Evolutionary conservation across 2,888 invertebrate species (phyloP).

Genomic region (Hirtodrosophila confusa): DNA sequence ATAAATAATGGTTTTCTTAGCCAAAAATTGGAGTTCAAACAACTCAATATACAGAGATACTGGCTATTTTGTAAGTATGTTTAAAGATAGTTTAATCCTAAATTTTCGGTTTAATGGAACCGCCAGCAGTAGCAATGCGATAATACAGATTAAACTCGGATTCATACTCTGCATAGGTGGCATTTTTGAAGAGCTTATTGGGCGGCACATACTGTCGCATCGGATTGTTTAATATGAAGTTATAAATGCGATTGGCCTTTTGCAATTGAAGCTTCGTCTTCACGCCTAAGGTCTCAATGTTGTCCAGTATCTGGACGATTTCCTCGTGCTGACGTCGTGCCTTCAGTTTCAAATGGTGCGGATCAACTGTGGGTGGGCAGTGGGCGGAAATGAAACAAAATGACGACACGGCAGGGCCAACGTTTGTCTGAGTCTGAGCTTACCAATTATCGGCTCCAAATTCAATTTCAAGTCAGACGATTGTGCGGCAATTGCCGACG

Average conservation of each 20-base stretch:
- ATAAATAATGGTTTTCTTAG: no score
- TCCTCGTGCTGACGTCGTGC: slow-evolving; percentile 78
- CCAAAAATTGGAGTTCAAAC: no score
- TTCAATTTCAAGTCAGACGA: slow-evolving; percentile 80
- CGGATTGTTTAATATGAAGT: slow-evolving; percentile 81
- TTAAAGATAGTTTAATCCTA: no score
- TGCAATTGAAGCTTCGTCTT: slow-evolving; percentile 73
- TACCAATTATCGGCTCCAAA: slow-evolving; percentile 81
- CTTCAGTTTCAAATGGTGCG: slow-evolving; percentile 66
- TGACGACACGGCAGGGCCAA: slow-evolving; percentile 10
- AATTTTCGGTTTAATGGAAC: slow-evolving; percentile 56
- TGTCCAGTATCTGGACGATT: slow-evolving; percentile 80
- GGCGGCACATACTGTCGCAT: slow-evolving; percentile 80
- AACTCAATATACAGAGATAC: no score
- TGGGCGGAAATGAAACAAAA: slow-evolving; percentile 60
- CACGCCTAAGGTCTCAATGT: slow-evolving; percentile 71
- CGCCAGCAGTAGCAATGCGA: slow-evolving; percentile 80
- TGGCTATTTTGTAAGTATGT: no score
- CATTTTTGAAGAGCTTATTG: slow-evolving; percentile 75
- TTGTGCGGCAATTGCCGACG: slow-evolving; percentile 78
- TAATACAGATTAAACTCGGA: slow-evolving; percentile 84
- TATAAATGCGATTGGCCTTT: slow-evolving; percentile 73
- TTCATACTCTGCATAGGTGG: slow-evolving; percentile 81
- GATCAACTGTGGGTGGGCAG: slow-evolving; percentile 68
- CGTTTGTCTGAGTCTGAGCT: slow-evolving; percentile 37